Evolutionary conservation across 2,888 invertebrate species (phyloP).

Genomic region (Spicauda simplicius): DNA sequence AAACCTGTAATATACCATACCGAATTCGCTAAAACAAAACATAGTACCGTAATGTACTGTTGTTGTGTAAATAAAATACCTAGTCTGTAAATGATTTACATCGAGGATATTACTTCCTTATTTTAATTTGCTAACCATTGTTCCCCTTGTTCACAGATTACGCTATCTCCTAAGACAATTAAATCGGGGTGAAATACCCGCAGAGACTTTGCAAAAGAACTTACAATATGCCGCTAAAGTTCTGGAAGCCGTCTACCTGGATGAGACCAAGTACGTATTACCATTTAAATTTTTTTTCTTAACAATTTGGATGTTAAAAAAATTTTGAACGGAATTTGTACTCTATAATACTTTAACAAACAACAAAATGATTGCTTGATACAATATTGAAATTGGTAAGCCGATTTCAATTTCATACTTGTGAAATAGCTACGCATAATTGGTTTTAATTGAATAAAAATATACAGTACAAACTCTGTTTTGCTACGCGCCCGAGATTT

Average conservation of each 20-base stretch:
- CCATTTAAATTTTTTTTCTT: conserved; percentile 5
- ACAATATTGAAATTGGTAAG: no score
- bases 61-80: no score
- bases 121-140: background rate
- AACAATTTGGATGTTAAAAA: background rate
- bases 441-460: background rate
- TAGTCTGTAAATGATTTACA: no score
- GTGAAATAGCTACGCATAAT: background rate
- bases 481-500: background rate
- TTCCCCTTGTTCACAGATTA: conserved; percentile 87
- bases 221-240: conserved; percentile 97
- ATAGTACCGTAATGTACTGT: no score
- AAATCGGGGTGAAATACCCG: conserved; percentile 94
- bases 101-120: background rate
- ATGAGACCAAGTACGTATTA: conserved; percentile 94
- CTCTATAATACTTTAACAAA: background rate
- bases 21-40: no score
- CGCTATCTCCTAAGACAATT: conserved; percentile 95
- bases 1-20: no score
- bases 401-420: no score
- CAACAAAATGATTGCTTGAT: no score
- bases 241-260: conserved; percentile 96
- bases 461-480: conserved; percentile 8
- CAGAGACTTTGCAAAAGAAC: conserved; percentile 95
- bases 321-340: background rate